Base-by-base conservation (phyloP, 1,140 invertebrate species). In the Amphibalanus amphitrite region DNA sequence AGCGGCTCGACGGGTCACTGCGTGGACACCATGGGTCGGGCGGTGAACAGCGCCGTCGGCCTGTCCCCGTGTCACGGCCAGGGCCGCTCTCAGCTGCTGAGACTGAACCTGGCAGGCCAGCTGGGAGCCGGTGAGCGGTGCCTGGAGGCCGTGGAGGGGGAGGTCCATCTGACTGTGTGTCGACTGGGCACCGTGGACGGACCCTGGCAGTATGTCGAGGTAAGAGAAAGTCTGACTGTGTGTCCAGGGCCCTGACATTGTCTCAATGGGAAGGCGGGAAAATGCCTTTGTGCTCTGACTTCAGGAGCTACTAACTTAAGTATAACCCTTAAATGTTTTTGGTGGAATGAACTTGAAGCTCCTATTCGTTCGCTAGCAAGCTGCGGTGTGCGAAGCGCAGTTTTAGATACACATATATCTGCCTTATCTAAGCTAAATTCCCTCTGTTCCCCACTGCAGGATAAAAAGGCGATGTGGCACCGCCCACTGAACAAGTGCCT, bases 181-280 rank as follows among this genome's bases (percentile, higher is more conserved):
- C 83, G 88, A 69, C 80, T 94, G 69, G 93, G 94, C 71, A 93
- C 91, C 29, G 92, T 93, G 4, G 89, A 95, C 78, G 94, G 94
- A 10, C 92, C 91, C 1, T 97, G 93, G 93, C 83, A 88, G 77
- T 96, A 89, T 79, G 87, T 91, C 77, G 85, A 90, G 81, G 86
- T 29, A 15, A 20, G 64, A 3, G 20, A 20, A 59, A 23, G 47
- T 20, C 17, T 59, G 47, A 23, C 47, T 23, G 10, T 59, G 13
- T 59, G 47, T 23, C 83, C 88, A 69, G 94, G 94, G 8, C 92
- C 91, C 1, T 97, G 93, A 92, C 83, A 88, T 77, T 96, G 89
- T 79, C 86, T 91, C 77, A 85, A 90, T 81, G 86, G 10, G 33
- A 38, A 15, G 33, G 33, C 4, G 33, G 4, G 15, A 4, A 38